Base-by-base conservation (phyloP, 2,113 vertebrate genomes). In the Mellivora capensis region DNA sequence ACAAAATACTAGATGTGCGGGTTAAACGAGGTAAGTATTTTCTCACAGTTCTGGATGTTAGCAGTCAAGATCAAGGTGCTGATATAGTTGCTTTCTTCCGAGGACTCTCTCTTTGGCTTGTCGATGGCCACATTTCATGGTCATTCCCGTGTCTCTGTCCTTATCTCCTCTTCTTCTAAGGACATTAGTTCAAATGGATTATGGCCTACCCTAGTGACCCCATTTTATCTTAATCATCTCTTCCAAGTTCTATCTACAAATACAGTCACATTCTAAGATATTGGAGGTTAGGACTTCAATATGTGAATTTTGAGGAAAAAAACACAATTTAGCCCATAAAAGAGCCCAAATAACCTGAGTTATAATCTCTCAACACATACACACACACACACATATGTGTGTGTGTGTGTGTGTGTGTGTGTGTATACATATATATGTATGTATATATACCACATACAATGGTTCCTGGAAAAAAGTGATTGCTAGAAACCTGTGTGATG, bases 341-440 rank as follows among this genome's bases (percentile, higher is more conserved):
- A 91, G 6, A 96, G 49, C 3, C n/a, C n/a, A 76, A 69, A 4
- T 47, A 4, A 74, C 3, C 4, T 64, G 25, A 95, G 1, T 74
- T 77, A 81, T 31, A 77, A 69, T 71, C 34, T 23, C 23, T 74
- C 6, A 57, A 21, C 7, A 23, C 21, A 54, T 4, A 54, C 52
- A 59, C 57, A 59, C 57, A 59, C 57, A 57, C 57, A 57, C 54
- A 57, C 18, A 54, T 4, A 52, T 14, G 15, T 15, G 0, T 4
- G 1, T 17, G 1, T 5, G 1, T 18, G 1, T 54, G 17, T 52
- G 15, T 18, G 4, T 54, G 47, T 49, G 18, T 54, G 4, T 52
- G 14, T 52, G 14, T 52, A 15, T 52, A 15, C 15, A 15, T 54
- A 18, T 54, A 17, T 52, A 52, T 10, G 42, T 6, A 18, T 6